Base-by-base conservation (phyloP, 2,888 invertebrate genomes). In the Carpatolechia fugitivella region DNA sequence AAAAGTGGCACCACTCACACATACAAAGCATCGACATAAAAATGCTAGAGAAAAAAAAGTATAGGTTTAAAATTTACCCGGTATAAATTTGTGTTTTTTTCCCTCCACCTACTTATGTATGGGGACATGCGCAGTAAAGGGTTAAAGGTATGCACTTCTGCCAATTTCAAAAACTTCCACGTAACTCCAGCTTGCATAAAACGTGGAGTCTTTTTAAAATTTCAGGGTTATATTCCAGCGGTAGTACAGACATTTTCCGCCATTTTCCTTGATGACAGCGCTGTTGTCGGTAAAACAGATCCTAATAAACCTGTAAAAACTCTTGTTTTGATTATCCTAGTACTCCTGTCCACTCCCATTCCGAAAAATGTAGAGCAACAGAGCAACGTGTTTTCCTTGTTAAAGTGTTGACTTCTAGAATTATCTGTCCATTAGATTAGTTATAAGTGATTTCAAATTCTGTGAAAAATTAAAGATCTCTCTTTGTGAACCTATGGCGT, bases 51-150 rank as follows among this genome's bases (percentile, higher is more conserved):
- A 77, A 86, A 88, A 86, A 90, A 90, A 90, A 90, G 89, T 89
- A 90, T 90, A 90, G 86, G 80, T 89, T 88, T 89, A 88, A 90
- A 89, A 86, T 89, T 90, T 90, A 75, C 90, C 90, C 90, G 90
- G 90, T 86, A 88, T 88, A 90, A 89, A 88, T 86, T 90, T 85
- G 88, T 85, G 87, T 90, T 90, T 90, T 90, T 90, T 90, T 89
- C 86, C 82, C 75, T 74, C 78, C 74, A 78, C 76, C 82, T 86
- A 86, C 87, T 87, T 87, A 83, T 85, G 86, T 87, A 86, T 84
- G 84, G 74, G 63, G 85, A 74, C 89, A 88, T 90, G 89, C 89
- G 89, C 89, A 89, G 84, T 85, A 87, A 88, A 89, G 88, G 89
- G 89, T 87, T 88, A 81, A 85, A 38, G 70, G 58, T 56, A 52